These are phyloP conservation scores for Anhinga anhinga DNA, from an alignment of 2,113 vertebrate species.

Conservation along the genomic window DNA sequence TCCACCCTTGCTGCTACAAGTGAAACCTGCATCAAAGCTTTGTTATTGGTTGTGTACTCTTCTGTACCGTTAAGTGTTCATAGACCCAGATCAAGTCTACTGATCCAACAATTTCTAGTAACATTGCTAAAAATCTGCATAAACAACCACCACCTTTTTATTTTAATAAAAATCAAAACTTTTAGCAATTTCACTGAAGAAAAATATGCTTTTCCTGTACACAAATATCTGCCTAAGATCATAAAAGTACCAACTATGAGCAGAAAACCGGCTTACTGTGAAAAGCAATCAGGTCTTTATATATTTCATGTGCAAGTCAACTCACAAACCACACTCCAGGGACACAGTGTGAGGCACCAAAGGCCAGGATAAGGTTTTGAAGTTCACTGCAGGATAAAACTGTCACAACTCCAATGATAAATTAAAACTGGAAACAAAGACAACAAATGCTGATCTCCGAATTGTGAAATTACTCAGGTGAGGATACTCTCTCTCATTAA, in stretches of 20 bases:
- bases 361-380: not conserved
- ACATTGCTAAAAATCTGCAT: not conserved
- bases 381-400: not conserved
- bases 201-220: not conserved
- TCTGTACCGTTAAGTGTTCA: not conserved
- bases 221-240: not conserved
- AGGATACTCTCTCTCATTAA: not conserved
- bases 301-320: not conserved
- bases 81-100: not conserved
- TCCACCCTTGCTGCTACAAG: not conserved
- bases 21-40: not conserved
- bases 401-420: not conserved
- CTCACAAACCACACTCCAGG: not conserved
- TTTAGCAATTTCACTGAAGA: not conserved
- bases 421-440: not conserved
- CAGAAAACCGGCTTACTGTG: not conserved
- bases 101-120: not conserved
- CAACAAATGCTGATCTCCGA: not conserved
- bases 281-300: not conserved
- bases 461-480: not conserved
- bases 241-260: not conserved
- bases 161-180: not conserved
- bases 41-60: not conserved
- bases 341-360: not conserved
- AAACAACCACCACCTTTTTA: not conserved